Conservation (phyloP, 2,797 vertebrate genomes). For the Xenentodon cancila region DNA sequence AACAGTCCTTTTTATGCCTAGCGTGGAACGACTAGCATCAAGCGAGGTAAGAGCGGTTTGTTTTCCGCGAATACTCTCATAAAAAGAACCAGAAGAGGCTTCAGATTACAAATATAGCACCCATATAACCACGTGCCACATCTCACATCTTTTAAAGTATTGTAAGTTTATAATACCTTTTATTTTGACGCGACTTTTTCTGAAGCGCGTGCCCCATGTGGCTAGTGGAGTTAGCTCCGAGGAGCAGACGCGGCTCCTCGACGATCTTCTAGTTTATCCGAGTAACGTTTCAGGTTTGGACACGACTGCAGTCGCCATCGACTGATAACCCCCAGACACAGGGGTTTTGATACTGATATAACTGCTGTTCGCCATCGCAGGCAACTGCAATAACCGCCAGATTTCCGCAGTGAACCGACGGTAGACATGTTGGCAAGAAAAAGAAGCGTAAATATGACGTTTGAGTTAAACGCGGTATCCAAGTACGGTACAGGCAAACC, state of each 20-base stretch:
- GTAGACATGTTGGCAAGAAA: constrained; percentile 20
- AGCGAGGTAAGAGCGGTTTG: constrained; percentile 74
- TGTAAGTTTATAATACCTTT: fast-evolving
- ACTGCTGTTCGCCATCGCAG: not conserved
- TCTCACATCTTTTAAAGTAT: fast-evolving
- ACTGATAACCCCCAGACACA: fast-evolving
- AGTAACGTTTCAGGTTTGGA: too few species aligned
- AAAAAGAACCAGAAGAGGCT: too few species aligned
- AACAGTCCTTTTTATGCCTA: constrained; percentile 78
- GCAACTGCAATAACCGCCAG: fast-evolving
- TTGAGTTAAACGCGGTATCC: not conserved
- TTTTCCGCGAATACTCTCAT: not conserved
- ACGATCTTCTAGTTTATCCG: too few species aligned
- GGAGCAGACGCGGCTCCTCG: constrained; percentile 19
- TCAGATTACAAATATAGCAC: fast-evolving
- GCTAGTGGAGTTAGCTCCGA: constrained; percentile 63
- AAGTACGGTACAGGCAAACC: too few species aligned
- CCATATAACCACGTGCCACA: fast-evolving
- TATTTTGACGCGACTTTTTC: constrained; percentile 20
- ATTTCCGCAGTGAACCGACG: constrained; percentile 16
- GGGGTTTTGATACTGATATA: not conserved
- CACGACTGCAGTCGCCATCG: too few species aligned
- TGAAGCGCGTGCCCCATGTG: constrained; percentile 66
- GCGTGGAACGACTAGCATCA: constrained; percentile 77
- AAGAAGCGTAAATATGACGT: not conserved